Evolutionary conservation across 2,888 invertebrate genomes (phyloP).

Genomic region (Tromatobia lineatoria): DNA sequence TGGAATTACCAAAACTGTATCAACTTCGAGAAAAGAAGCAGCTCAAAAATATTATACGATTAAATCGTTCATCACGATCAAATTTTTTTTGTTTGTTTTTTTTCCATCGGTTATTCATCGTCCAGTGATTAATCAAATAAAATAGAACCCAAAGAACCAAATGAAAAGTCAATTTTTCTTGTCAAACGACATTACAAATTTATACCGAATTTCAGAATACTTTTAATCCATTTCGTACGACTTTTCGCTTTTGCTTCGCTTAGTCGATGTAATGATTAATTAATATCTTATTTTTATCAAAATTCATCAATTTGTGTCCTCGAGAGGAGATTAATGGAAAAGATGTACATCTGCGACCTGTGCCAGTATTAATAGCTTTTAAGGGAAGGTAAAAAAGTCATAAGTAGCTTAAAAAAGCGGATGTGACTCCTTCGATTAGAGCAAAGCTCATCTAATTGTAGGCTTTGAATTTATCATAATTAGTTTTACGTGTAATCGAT

Average conservation of each 20-base stretch:
- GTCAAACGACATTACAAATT: background rate
- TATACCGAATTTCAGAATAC: background rate
- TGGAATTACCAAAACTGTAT: constrained; percentile 8
- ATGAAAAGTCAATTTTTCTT: constrained; percentile 2
- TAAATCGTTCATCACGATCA: background rate
- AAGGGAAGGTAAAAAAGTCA: constrained; percentile 53
- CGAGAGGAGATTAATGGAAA: constrained; percentile 15
- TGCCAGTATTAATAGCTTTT: constrained; percentile 71
- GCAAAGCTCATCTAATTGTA: constrained; percentile 33
- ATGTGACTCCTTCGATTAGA: constrained; percentile 43
- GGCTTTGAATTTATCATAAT: constrained; percentile 28
- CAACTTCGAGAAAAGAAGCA: background rate
- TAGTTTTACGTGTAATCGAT: constrained; percentile 14
- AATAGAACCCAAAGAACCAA: background rate
- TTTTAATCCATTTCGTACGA: constrained; percentile 40
- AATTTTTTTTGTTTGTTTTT: background rate
- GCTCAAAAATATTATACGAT: background rate
- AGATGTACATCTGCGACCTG: constrained; percentile 71
- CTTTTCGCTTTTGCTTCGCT: constrained; percentile 37
- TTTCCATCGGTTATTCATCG: background rate
- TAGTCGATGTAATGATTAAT: constrained; percentile 25
- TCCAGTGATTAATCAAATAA: background rate
- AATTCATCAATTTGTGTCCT: background rate
- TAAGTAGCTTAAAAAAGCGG: constrained; percentile 16
- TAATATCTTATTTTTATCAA: background rate